Base-by-base conservation (phyloP, 2,113 vertebrate genomes). In the Sphaerodactylus townsendi region DNA sequence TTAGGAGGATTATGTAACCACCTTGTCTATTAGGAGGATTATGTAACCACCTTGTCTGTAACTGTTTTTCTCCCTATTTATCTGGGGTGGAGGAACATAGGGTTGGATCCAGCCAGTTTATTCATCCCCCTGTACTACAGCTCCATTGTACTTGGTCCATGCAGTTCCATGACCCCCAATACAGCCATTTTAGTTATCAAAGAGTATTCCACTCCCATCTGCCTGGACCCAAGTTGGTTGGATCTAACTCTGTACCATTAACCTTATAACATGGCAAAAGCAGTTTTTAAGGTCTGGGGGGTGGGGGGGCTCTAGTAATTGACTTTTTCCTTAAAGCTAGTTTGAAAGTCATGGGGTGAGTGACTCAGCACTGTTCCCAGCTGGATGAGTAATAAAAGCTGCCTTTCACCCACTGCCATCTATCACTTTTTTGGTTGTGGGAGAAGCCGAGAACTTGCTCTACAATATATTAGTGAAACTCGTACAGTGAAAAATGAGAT, bases 311-410 rank as follows among this genome's bases (percentile, higher is more conserved):
- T 62, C 10, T 8, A n/a, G 25, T 50, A 56, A 3, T 68, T 11
- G 5, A 73, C 11, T 21, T 25, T 41, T 81, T 1, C 1, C 3
- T 81, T 81, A 79, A 81, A 5, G 2, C 77, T 69, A 53, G 5
- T 79, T 83, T 75, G 25, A 65, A 66, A 73, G 10, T 4, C 30
- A 35, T 23, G 59, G 41, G 30, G 6, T 44, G 71, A 53, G 28
- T 79, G 79, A 90, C 30, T 88, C 79, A 89, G 66, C 14, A n/a
- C 56, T 1, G 81, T 84, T 90, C 86, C 14, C 39, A 90, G 35
- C 39, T 71, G 73, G n/a, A 68, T 79, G 77, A 86, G 17, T 86
- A 87, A 82, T 41, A 80, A 41, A 19, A 81, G 81, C n/a, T 7
- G 50, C 79, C 0, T 69, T 90, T 85, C 79, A 77, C 1, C 2